phyloP scores from a whole-genome alignment of 1,140 invertebrate genomes.

The Tyrophagus putrescentiae region DNA sequence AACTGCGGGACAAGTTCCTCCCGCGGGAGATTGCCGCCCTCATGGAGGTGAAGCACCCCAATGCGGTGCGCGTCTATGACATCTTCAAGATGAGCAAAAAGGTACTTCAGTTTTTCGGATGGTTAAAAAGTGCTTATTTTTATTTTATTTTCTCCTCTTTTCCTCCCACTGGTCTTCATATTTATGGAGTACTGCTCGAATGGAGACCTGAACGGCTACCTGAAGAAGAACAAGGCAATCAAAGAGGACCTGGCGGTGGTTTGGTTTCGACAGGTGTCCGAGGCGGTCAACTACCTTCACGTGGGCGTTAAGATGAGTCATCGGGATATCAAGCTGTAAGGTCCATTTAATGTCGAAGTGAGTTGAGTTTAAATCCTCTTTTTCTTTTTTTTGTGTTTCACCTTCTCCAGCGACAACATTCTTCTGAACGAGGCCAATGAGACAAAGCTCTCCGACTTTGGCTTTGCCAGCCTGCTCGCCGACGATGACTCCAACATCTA shows the following conservation, averaged over 20 bases:
- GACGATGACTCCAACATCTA: constrained; percentile 12
- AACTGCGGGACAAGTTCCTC: constrained; percentile 16
- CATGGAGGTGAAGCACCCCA: constrained; percentile 17
- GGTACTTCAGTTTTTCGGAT: constrained; percentile 15
- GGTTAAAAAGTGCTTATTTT: no score
- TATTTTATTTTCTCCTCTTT: no score
- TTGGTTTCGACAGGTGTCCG: constrained; percentile 17
- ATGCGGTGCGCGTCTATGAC: constrained; percentile 11
- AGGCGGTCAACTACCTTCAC: constrained; percentile 19
- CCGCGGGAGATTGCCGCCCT: constrained; percentile 17
- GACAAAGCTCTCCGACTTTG: constrained; percentile 23
- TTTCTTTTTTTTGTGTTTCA: no score
- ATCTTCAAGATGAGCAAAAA: constrained; percentile 15
- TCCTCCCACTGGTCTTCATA: constrained; percentile 19
- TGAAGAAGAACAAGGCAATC: constrained; percentile 16
- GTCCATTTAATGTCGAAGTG: no score
- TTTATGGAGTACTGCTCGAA: constrained; percentile 14
- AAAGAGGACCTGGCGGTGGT: constrained; percentile 6
- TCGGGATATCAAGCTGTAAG: constrained; percentile 20
- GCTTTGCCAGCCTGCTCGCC: constrained; percentile 16
- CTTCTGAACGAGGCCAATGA: constrained; percentile 5
- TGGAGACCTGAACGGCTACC: constrained; percentile 11
- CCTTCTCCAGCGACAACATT: constrained; percentile 24
- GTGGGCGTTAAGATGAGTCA: constrained; percentile 12
- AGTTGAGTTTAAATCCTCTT: no score